Evolutionary conservation across 1,140 invertebrate genomes (phyloP).

Genomic region (Drosophila neocordata): DNA sequence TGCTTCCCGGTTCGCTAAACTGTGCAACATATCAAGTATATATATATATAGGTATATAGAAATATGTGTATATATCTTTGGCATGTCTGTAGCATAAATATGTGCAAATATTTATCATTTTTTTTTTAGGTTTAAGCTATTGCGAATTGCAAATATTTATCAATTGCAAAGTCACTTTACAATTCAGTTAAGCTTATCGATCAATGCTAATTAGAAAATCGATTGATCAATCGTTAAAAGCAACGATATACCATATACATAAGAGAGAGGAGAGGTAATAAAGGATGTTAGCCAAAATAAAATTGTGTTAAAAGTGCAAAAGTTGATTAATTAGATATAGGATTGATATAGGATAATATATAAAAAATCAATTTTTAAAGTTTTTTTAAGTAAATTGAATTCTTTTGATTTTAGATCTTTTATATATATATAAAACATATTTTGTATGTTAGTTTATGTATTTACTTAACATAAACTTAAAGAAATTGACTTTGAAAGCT

Average conservation of each 20-base stretch:
- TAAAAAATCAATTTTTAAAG: too few species aligned
- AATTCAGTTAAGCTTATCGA: constrained; percentile 52
- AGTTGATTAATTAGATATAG: too few species aligned
- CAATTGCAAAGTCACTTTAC: constrained; percentile 13
- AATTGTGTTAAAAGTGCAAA: too few species aligned
- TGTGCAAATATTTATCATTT: not conserved
- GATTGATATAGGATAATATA: too few species aligned
- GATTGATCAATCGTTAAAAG: constrained; percentile 60
- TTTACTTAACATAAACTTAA: too few species aligned
- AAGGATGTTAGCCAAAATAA: too few species aligned
- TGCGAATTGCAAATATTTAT: constrained; percentile 26
- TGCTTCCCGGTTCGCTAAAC: constrained; percentile 19
- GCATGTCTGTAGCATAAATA: not conserved
- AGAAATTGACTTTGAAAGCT: too few species aligned
- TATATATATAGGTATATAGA: not conserved
- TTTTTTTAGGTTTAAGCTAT: not conserved
- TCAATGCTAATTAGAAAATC: constrained; percentile 70
- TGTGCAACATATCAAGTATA: not conserved
- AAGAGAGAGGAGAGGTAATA: too few species aligned
- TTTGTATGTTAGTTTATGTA: too few species aligned
- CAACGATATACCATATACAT: not conserved
- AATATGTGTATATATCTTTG: not conserved
- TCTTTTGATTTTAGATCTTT: too few species aligned
- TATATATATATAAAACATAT: too few species aligned
- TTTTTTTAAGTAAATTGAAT: too few species aligned